Evolutionary conservation across 2,888 invertebrate species (phyloP), one percentile per base, ranked within the genome.

Genomic region (Spisula subtruncata): DNA sequence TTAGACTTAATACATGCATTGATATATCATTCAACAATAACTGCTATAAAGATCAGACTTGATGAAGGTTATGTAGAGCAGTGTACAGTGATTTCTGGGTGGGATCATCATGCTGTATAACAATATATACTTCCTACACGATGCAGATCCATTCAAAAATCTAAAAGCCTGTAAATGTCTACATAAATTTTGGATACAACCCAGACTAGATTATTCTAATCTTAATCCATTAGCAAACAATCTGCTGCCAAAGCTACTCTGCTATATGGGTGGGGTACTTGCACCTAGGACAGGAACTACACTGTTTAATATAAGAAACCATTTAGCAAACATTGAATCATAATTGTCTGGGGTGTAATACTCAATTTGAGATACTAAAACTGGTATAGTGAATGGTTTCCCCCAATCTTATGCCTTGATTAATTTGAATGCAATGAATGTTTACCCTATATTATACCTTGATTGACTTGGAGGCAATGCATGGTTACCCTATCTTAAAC

Each of bases 171-270:
- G 89, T 87, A 54, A 89, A 89, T 56, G 60, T 83, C 81, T 81
- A 81, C 51, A 29, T 51, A 20, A 41, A 35, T 79, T 79, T 25
- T 56, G 51, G 89, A 86, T 83, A 81, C 71, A 81, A 35, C 81
- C 79, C 87, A 89, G 83, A 83, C 81, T 20, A 86, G 87, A 89
- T 89, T 89, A 87, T 56, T 8, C 81, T 87, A 89, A 89, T 89
- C 86, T 89, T 89, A 87, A 89, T 89, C 89, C 71, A 81, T 87
- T 87, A 85, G 84, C 56, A 14, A 1, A 32, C 46, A 56, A 56
- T 80, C 51, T 51, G 29, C 12, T 54, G 51, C 29, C 29, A 46
- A 85, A 56, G 79, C n/a, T 48, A 51, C 41, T 5, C 16, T 12
- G 16, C 56, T 48, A 51, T 35, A 14, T 51, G 85, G 80, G 85